Percentiles rank a stretch among this genome's conserved stretches.
phyloP scores from a whole-genome alignment of 2,888 invertebrate species.

The Cancer borealis region DNA sequence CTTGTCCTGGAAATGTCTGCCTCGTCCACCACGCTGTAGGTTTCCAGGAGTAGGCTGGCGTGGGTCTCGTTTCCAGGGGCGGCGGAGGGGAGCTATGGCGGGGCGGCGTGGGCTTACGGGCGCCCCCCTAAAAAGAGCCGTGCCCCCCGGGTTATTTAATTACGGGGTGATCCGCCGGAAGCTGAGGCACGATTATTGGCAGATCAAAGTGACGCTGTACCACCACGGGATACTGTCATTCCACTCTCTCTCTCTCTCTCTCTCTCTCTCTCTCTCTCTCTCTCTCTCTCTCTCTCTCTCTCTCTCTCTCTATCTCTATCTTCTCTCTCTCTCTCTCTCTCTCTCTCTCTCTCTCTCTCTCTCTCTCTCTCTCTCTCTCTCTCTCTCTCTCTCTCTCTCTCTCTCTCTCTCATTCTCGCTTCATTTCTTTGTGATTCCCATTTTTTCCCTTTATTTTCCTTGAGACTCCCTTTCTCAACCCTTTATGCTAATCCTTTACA shows the following conservation, averaged over 20 bases:
- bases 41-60: not conserved
- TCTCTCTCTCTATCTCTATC: constrained; percentile 1
- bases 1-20: not conserved
- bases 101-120: not conserved
- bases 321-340: not conserved
- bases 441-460: not conserved
- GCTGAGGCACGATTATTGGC: constrained; percentile 27
- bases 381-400: constrained; percentile 44
- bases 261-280: not conserved
- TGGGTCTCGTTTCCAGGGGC: not conserved
- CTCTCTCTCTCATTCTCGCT: not conserved
- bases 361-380: constrained; percentile 30
- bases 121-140: constrained; percentile 11
- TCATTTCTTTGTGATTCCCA: not conserved
- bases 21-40: too few relatives aligned
- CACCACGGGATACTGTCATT: not conserved
- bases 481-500: constrained; percentile 12
- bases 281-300: not conserved
- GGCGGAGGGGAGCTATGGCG: not conserved
- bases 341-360: not conserved
- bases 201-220: constrained; percentile 32
- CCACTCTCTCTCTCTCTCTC: not conserved
- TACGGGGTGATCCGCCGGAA: constrained; percentile 15
- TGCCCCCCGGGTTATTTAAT: constrained; percentile 31
- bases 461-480: not conserved